Evolutionary conservation across 2,113 vertebrate species (phyloP), one percentile per base, ranked within the genome.

Genomic region (Sitta europaea): DNA sequence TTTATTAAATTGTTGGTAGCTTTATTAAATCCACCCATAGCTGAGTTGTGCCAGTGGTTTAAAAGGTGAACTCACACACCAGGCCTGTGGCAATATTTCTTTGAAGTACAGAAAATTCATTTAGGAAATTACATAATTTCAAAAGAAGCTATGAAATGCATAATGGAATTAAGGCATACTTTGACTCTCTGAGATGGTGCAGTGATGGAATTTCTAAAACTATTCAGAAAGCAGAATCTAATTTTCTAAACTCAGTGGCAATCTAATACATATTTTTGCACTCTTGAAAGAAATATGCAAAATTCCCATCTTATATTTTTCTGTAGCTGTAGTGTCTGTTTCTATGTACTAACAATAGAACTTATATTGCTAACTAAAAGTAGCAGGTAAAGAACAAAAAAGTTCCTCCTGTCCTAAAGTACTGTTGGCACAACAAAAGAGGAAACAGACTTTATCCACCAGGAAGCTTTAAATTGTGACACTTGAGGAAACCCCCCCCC

Each of bases 21-120:
- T 88, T 88, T 82, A 47, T 68, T 78, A 72, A 94, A 88, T 57
- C 66, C n/a, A 48, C 22, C 1, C 1, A 55, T 24, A 63, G 40
- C 10, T 73, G 54, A 90, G n/a, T 38, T 63, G 31, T 57, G 40
- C 40, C 53, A 53, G 53, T 29, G 18, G 28, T 68, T 92, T 79
- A 65, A 85, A 92, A 90, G 62, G 66, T 73, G 57, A 88, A 73
- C n/a, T 45, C 6, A 4, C 35, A 16, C 28, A 62, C 45, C 36
- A 79, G 27, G 63, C 74, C 42, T 58, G 20, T 77, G 11, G 78
- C 58, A 90, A 66, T 63, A 77, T 47, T 86, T 92, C 79, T 96
- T 74, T 91, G 83, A 92, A 92, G 95, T 87, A 61, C 21, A 80
- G 31, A 73, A 82, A 86, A 92, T 83, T 82, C 12, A 88, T 73